These are phyloP conservation scores for Nomada flava DNA, from an alignment of 2,888 invertebrate genomes.

Conservation along the genomic window DNA sequence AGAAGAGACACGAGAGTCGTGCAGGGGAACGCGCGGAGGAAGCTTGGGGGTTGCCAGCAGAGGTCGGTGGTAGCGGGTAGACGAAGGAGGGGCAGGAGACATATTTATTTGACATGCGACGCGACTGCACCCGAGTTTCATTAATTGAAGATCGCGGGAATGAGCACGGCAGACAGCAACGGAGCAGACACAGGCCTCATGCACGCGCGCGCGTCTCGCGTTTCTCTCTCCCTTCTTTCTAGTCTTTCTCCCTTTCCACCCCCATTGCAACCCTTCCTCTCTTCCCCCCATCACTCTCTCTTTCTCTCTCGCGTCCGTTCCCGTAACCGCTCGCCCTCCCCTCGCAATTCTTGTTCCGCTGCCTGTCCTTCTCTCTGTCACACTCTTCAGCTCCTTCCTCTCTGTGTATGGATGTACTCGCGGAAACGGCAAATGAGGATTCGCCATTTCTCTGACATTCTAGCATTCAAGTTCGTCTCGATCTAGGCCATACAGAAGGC, in stretches of 20 bases:
- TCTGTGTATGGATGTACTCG: constrained; percentile 71
- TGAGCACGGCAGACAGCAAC: constrained; percentile 82
- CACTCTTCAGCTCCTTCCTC: constrained; percentile 43
- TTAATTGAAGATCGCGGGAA: constrained; percentile 84
- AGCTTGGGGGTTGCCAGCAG: constrained; percentile 53
- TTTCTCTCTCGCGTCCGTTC: constrained; percentile 23
- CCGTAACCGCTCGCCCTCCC: constrained; percentile 46
- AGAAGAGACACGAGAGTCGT: constrained; percentile 66
- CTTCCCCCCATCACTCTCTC: constrained; percentile 24
- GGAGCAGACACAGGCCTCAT: constrained; percentile 76
- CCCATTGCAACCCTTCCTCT: constrained; percentile 55
- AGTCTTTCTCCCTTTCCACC: constrained; percentile 52
- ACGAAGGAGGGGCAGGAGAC: constrained; percentile 77
- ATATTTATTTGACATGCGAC: constrained; percentile 85
- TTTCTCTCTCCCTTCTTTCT: constrained; percentile 55
- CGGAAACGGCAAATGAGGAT: constrained; percentile 82
- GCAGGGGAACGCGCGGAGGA: constrained; percentile 54
- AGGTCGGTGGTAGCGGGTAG: constrained; percentile 60
- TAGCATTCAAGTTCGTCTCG: constrained; percentile 82
- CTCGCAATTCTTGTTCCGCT: constrained; percentile 27
- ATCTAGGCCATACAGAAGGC: constrained; percentile 81
- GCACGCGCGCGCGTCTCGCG: constrained; percentile 59
- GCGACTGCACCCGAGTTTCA: constrained; percentile 84
- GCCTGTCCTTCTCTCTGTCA: constrained; percentile 24
- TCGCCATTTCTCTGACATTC: constrained; percentile 82